A percentile compares a stretch with the other conserved stretches of the same genome.
phyloP scores from a whole-genome alignment of 2,797 vertebrate genomes.

The Eutrigla gurnardus region DNA sequence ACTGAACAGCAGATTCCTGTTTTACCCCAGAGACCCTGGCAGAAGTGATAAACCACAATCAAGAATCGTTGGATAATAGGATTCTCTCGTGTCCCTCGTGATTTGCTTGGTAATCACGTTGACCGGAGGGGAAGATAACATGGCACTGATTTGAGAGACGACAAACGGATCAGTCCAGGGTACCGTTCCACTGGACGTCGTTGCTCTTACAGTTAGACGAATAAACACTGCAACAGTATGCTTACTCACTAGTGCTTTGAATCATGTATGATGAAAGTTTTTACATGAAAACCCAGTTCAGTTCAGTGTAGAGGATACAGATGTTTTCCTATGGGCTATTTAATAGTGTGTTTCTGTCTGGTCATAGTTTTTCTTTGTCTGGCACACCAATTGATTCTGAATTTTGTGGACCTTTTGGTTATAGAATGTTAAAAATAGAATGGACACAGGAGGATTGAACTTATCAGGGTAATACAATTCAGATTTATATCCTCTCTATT shows the following conservation, averaged over 20 bases:
- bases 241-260: too few species aligned
- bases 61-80: constrained; percentile 17
- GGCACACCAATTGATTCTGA: neutral
- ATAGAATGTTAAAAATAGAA: neutral
- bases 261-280: too few species aligned
- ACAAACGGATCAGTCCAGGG: constrained; percentile 12
- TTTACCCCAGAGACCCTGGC: neutral
- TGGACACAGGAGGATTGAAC: constrained; percentile 15
- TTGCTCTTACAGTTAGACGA: neutral
- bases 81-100: constrained; percentile 15
- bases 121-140: constrained; percentile 42
- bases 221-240: neutral
- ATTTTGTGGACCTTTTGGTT: constrained; percentile 4
- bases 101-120: constrained; percentile 46
- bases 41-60: neutral
- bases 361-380: neutral
- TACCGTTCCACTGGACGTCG: neutral
- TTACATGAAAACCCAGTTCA: too few species aligned
- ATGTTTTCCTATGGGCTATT: neutral
- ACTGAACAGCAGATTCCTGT: neutral
- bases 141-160: constrained; percentile 22
- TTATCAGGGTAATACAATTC: constrained; percentile 7
- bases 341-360: neutral
- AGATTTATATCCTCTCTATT: neutral
- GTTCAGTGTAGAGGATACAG: too few species aligned